These are phyloP conservation scores for Psittacula echo DNA, from an alignment of 2,797 vertebrate species.

Conservation along the genomic window DNA sequence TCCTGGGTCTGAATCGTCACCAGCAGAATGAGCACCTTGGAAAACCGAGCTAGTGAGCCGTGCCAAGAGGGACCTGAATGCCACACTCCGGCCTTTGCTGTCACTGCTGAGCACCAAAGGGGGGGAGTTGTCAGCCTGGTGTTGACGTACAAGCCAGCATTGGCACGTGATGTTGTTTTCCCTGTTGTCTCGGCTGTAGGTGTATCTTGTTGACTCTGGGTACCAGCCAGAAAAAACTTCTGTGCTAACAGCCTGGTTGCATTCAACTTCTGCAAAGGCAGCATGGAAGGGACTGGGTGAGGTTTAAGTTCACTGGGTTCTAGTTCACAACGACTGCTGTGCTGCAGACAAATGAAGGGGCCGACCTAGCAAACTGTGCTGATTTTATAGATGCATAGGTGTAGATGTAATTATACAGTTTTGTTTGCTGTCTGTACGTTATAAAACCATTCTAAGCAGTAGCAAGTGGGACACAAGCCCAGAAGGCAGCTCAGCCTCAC, in stretches of 20 bases:
- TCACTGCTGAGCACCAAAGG: not conserved
- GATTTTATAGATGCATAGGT: not conserved
- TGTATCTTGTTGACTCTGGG: conserved; percentile 65
- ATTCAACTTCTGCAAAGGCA: not conserved
- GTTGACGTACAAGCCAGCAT: not conserved
- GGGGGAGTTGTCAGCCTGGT: not conserved
- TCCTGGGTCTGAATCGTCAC: not conserved
- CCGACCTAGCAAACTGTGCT: not conserved
- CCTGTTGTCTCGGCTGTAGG: conserved; percentile 31
- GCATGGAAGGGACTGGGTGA: not conserved
- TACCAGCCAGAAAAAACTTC: conserved; percentile 31
- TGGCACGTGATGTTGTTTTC: conserved; percentile 61
- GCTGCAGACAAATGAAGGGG: not conserved
- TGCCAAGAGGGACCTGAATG: not conserved
- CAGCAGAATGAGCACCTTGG: not conserved
- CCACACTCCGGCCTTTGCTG: not conserved
- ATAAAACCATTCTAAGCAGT: not conserved
- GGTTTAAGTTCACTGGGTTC: conserved; percentile 49
- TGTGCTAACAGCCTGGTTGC: conserved; percentile 25
- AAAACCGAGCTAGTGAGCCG: fast-evolving
- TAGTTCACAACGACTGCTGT: not conserved
- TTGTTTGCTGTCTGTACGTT: not conserved
- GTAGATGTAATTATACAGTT: fast-evolving
- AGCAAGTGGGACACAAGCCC: not conserved
- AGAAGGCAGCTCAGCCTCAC: not conserved